These are phyloP conservation scores for Parnassius smintheus DNA, from an alignment of 2,888 invertebrate species.

Conservation along the genomic window DNA sequence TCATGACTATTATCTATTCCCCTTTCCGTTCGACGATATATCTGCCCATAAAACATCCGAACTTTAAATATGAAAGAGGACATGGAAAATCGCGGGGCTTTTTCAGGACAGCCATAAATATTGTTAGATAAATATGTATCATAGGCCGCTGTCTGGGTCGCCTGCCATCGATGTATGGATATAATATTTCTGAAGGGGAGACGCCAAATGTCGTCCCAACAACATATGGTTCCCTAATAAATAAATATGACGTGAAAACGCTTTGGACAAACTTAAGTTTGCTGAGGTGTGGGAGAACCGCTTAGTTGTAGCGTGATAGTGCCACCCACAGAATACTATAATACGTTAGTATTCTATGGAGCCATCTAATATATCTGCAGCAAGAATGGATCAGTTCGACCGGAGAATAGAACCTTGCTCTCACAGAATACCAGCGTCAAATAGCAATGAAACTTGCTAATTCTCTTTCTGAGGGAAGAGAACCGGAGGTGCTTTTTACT, in stretches of 20 bases:
- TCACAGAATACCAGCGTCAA: too few species aligned
- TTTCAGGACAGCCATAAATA: conserved; percentile 69
- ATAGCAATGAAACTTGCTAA: too few species aligned
- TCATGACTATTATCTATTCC: conserved; percentile 47
- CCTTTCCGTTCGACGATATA: conserved; percentile 46
- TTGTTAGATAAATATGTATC: conserved; percentile 78
- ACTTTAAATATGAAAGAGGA: conserved; percentile 73
- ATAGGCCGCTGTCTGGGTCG: conserved; percentile 64
- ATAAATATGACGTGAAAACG: conserved; percentile 1
- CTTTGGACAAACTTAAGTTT: too few species aligned
- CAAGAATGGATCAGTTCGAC: too few species aligned
- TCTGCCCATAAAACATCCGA: conserved; percentile 57
- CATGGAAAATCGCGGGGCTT: conserved; percentile 55
- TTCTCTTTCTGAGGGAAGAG: too few species aligned
- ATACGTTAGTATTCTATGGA: too few species aligned
- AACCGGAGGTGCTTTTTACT: too few species aligned
- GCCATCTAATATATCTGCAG: too few species aligned
- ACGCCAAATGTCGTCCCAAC: conserved; percentile 13
- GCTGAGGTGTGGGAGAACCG: too few species aligned
- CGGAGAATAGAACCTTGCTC: too few species aligned
- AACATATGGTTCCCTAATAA: not conserved
- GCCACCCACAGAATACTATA: too few species aligned
- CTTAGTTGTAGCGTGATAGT: too few species aligned
- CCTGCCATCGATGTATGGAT: conserved; percentile 50
- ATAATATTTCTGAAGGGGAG: conserved; percentile 31